These are phyloP conservation scores for Phalanger gymnotis DNA, from an alignment of 2,797 vertebrate species.

Conservation along the genomic window DNA sequence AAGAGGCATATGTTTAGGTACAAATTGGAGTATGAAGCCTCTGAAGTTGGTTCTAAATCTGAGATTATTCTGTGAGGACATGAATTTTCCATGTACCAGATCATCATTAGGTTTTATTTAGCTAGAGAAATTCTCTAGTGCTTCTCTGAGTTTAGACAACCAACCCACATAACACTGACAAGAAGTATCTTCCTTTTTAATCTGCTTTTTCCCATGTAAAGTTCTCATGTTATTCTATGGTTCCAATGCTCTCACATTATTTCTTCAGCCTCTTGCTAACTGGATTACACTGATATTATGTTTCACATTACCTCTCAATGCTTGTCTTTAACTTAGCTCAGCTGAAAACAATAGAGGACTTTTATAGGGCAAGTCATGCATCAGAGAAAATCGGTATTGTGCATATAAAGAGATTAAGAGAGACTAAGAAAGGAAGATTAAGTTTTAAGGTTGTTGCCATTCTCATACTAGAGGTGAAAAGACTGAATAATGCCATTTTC, in stretches of 20 bases:
- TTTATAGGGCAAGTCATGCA: neutral
- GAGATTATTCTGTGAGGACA: neutral
- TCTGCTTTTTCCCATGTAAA: neutral
- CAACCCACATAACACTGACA: neutral
- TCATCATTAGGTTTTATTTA: neutral
- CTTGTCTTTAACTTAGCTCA: neutral
- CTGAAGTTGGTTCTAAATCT: neutral
- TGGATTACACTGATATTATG: neutral
- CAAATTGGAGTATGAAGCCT: neutral
- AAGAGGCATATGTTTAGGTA: neutral
- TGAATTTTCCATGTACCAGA: neutral
- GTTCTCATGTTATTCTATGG: neutral
- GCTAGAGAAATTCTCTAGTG: neutral
- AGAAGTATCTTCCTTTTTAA: neutral
- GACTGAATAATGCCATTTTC: neutral
- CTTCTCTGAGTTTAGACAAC: neutral
- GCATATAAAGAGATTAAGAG: neutral
- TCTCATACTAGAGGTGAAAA: neutral
- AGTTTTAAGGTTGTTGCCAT: neutral
- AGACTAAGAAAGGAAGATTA: neutral
- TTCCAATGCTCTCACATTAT: neutral
- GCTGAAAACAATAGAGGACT: neutral
- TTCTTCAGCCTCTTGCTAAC: neutral
- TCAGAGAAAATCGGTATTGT: neutral
- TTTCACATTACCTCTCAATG: neutral